Evolutionary conservation across 2,113 vertebrate species (phyloP), one percentile per base, ranked within the genome.

Genomic region (Pandion haliaetus): DNA sequence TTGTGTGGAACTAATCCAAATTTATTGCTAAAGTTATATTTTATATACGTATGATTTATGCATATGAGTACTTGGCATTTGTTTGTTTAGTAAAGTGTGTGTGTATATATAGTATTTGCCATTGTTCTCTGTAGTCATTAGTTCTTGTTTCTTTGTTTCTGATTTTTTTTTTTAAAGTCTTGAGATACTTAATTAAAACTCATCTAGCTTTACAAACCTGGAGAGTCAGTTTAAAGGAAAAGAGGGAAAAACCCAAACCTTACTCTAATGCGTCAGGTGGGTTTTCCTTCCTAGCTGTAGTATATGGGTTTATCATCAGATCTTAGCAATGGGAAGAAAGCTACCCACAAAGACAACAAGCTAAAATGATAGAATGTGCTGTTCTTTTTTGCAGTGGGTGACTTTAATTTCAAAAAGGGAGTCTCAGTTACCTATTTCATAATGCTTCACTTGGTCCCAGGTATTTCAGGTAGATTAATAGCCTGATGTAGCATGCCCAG

Each of bases 381-480:
- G 23, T 14, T 79, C 9, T 78, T 72, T 38, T 94, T 84, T 87
- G 52, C 95, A 63, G 61, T 85, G 85, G 50, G 40, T 98, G 95
- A 88, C 94, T 98, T 98, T 91, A 83, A 93, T 97, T 98, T 97
- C 97, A 90, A 97, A 77, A 92, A 92, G 67, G 95, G 97, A 95
- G 82, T 95, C 87, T 97, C 87, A 96, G 98, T 99, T 98, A 99
- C 98, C 98, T 98, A 98, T 98, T 98, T 96, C 96, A 98, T 96
- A 98, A 98, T 45, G 98, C 98, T 98, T 97, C 97, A 93, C 94
- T 97, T 97, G 95, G 74, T 93, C 90, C 82, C 97, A 98, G 98
- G 98, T 98, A 98, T 98, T 98, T 98, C 98, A 99, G 98, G 98
- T 99, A 98, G 98, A 99, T 98, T 98, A 98, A 98, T 93, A 98